These are phyloP conservation scores for Heterodera schachtii DNA, from an alignment of 1,140 invertebrate genomes.

Conservation along the genomic window DNA sequence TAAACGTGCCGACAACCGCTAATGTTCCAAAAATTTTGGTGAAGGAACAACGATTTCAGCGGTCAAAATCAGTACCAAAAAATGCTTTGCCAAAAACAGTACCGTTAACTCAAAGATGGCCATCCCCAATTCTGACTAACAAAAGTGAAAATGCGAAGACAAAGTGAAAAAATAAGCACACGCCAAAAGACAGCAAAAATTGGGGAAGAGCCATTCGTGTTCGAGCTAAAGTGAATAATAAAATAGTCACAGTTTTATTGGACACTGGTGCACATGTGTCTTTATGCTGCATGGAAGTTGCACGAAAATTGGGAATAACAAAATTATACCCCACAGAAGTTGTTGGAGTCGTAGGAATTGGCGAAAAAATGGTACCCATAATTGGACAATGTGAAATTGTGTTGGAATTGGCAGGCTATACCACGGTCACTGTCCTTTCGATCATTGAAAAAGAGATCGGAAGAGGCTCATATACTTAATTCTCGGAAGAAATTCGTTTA, in stretches of 20 bases:
- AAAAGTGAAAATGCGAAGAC: no score
- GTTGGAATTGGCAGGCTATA: background rate
- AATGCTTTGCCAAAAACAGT: no score
- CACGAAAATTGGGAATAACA: background rate
- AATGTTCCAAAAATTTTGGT: no score
- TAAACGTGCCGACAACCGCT: no score
- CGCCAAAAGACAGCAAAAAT: no score
- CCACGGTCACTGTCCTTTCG: background rate
- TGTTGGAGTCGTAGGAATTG: background rate
- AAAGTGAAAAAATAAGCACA: no score
- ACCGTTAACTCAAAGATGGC: no score
- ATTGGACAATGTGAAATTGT: background rate
- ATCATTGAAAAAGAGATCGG: background rate
- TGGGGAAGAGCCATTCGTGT: no score
- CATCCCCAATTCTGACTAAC: no score
- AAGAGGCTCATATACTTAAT: background rate
- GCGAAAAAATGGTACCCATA: constrained; percentile 8
- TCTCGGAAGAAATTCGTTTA: background rate
- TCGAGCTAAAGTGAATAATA: background rate
- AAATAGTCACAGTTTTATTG: background rate
- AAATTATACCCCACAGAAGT: background rate
- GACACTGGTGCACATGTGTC: constrained; percentile 1
- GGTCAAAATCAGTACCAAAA: no score
- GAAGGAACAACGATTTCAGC: no score
- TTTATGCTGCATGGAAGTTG: background rate